Conservation (phyloP, 2,888 invertebrate genomes). For the Lasioglossum villosulum region DNA sequence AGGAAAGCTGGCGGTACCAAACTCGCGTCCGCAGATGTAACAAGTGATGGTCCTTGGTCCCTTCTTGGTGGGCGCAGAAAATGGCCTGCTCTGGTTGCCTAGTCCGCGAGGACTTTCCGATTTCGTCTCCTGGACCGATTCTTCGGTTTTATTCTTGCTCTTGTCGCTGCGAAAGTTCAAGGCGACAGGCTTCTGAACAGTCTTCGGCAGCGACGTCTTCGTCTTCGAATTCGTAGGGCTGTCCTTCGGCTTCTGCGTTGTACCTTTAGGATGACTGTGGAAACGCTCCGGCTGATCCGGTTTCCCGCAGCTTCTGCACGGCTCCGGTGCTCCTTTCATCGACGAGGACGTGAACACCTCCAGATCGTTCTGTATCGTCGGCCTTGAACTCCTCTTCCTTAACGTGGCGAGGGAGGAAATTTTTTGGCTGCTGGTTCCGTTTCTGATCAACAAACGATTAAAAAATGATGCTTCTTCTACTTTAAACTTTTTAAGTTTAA, state of each 20-base stretch:
- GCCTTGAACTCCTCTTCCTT: slow-evolving; percentile 68
- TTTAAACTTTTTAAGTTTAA: no score
- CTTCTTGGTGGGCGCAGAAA: slow-evolving; percentile 64
- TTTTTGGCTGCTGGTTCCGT: slow-evolving; percentile 47
- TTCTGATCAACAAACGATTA: slow-evolving; percentile 30
- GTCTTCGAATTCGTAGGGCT: slow-evolving; percentile 26
- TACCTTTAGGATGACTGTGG: slow-evolving; percentile 86
- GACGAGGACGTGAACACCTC: slow-evolving; percentile 73
- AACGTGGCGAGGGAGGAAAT: slow-evolving; percentile 69
- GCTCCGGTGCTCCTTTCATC: slow-evolving; percentile 83
- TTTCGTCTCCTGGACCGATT: slow-evolving; percentile 22
- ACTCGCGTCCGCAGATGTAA: slow-evolving; percentile 89
- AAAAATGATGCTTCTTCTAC: background rate
- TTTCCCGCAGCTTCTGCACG: slow-evolving; percentile 89
- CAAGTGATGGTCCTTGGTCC: slow-evolving; percentile 85
- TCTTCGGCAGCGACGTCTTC: slow-evolving; percentile 81
- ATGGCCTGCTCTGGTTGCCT: slow-evolving; percentile 32
- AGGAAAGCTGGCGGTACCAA: slow-evolving; percentile 88
- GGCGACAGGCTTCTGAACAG: slow-evolving; percentile 86
- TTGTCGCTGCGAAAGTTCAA: slow-evolving; percentile 83
- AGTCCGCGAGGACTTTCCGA: background rate
- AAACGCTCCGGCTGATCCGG: slow-evolving; percentile 89
- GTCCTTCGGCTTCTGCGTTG: slow-evolving; percentile 70
- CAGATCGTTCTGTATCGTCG: slow-evolving; percentile 70
- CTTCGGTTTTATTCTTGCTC: slow-evolving; percentile 63